Evolutionary conservation across 2,888 invertebrate genomes (phyloP).

Genomic region (Agelastica alni): DNA sequence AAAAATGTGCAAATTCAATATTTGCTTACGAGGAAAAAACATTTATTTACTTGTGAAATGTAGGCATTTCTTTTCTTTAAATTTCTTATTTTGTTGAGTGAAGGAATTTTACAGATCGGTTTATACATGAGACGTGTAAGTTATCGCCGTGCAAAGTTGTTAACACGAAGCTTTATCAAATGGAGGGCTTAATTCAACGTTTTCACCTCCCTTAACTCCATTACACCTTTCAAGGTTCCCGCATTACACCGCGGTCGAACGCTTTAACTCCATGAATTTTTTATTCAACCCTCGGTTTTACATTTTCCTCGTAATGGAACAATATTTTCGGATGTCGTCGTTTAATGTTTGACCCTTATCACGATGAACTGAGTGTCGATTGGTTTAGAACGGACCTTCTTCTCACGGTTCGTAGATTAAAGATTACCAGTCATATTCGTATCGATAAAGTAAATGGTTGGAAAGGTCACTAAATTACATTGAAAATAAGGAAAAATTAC

Average conservation of each 20-base stretch:
- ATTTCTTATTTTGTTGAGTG: too few relatives aligned
- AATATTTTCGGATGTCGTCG: slow-evolving; percentile 13
- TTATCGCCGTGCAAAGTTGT: slow-evolving; percentile 14
- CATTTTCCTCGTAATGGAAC: slow-evolving; percentile 11
- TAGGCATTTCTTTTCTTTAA: too few relatives aligned
- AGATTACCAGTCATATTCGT: too few relatives aligned
- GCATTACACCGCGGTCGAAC: slow-evolving; percentile 26
- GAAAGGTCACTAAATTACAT: too few relatives aligned
- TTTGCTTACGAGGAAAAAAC: too few relatives aligned
- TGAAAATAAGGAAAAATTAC: too few relatives aligned
- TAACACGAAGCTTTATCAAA: slow-evolving; percentile 27
- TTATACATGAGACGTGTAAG: slow-evolving; percentile 4
- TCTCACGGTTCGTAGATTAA: slow-evolving; percentile 5
- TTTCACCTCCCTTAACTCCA: slow-evolving; percentile 27
- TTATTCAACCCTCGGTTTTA: slow-evolving; percentile 17
- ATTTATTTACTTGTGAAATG: too few relatives aligned
- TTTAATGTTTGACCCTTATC: slow-evolving; percentile 12
- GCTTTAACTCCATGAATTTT: slow-evolving; percentile 26
- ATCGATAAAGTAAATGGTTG: too few relatives aligned
- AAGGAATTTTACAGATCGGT: too few relatives aligned
- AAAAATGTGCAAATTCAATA: too few relatives aligned
- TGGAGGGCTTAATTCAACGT: slow-evolving; percentile 27
- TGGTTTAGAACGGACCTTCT: slow-evolving; percentile 4
- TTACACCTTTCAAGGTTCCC: slow-evolving; percentile 24
- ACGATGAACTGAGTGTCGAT: slow-evolving; percentile 6